Evolutionary conservation across 2,797 vertebrate genomes (phyloP).

Genomic region (Pipistrellus kuhlii): DNA sequence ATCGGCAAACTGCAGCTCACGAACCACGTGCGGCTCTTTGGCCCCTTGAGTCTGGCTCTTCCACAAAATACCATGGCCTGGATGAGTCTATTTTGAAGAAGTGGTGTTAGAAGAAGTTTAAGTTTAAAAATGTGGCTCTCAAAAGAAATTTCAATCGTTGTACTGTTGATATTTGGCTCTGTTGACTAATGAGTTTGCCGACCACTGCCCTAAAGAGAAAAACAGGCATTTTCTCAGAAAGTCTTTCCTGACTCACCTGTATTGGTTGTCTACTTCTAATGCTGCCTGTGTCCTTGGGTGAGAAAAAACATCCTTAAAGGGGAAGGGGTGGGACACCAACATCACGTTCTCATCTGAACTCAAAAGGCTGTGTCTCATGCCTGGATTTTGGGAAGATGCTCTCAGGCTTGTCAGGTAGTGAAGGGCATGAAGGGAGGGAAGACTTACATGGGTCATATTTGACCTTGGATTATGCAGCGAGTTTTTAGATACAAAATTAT

Average conservation of each 20-base stretch:
- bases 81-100: too few relatives aligned
- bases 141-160: too few relatives aligned
- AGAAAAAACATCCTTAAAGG: neutral
- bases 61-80: too few relatives aligned
- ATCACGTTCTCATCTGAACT: neutral
- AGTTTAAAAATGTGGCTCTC: too few relatives aligned
- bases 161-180: too few relatives aligned
- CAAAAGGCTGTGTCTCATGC: neutral
- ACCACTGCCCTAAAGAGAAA: neutral
- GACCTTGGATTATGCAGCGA: neutral
- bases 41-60: too few relatives aligned
- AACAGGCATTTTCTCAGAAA: neutral
- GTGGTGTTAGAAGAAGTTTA: too few relatives aligned
- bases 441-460: neutral
- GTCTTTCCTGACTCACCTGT: neutral
- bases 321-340: neutral
- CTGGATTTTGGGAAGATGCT: neutral
- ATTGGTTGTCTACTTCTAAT: neutral
- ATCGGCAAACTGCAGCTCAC: too few relatives aligned
- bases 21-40: too few relatives aligned
- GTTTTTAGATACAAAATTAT: neutral
- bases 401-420: neutral
- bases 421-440: neutral
- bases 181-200: too few relatives aligned
- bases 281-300: neutral